Evolutionary conservation across 2,888 invertebrate genomes (phyloP), one percentile per base, ranked within the genome.

Genomic region (Xestobium rufovillosum): DNA sequence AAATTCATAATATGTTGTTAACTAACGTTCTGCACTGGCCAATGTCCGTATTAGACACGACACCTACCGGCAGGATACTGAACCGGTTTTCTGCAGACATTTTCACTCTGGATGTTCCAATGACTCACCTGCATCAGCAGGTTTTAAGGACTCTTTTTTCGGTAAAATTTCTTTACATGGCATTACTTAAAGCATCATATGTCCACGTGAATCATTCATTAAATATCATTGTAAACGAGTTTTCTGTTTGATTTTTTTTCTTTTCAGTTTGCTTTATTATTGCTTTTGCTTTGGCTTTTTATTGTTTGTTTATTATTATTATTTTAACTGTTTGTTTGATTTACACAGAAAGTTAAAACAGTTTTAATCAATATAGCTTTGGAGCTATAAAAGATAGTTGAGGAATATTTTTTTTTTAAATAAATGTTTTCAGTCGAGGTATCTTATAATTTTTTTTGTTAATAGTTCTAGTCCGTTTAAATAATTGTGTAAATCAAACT

Each of bases 61-160:
- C 75, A 42, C 80, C 80, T 6, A 55, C 69, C 44, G 80, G 78
- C 41, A 68, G 80, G 35, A 70, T 80, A 45, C 60, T 80, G 34
- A 75, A 75, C 60, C 69, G 79, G 45, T 73, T 76, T 57, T 66
- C 73, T 43, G 68, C 63, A 46, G 77, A 78, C 60, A 61, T 76
- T 42, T 69, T 75, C 57, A 61, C 66, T 44, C 54, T 75, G 63
- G 76, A 78, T 61, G 58, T 62, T 48, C 56, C 59, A 41, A 58
- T 78, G 51, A 72, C 74, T 39, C 29, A 31, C 33, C 33, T 52
- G 30, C 34, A 54, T 12, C 49, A 56, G 44, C 57, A 62, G 40
- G 66, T 68, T 53, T 31, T 73, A 26, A 59, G 54, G 47, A 64
- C 61, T 48, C 54, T 61, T 39, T 66, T 67, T 54, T 53, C 58